These are phyloP conservation scores for Fistularia commersonii DNA, from an alignment of 2,797 vertebrate species.

Conservation along the genomic window DNA sequence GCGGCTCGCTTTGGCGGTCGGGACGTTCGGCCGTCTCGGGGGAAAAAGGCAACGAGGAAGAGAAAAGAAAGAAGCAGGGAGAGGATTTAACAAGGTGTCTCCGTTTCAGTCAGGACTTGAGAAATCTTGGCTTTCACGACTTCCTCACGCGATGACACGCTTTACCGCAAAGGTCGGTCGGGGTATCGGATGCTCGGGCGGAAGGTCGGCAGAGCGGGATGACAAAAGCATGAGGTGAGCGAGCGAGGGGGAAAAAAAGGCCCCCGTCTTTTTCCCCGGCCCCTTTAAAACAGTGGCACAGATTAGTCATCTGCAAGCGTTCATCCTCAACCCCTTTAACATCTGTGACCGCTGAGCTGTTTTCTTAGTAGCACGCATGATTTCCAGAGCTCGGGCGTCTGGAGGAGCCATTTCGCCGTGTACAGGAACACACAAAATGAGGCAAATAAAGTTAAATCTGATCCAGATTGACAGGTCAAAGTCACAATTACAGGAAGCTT, in stretches of 20 bases:
- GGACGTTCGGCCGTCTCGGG: conserved; percentile 22
- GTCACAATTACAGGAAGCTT: conserved; percentile 22
- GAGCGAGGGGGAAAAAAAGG: conserved; percentile 36
- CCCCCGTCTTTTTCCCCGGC: conserved; percentile 7
- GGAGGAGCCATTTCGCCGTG: conserved; percentile 51
- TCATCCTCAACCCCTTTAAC: conserved; percentile 62
- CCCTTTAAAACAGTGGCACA: conserved; percentile 46
- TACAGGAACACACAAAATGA: conserved; percentile 50
- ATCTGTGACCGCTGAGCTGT: conserved; percentile 56
- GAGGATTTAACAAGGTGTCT: conserved; percentile 4
- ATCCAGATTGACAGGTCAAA: conserved; percentile 47
- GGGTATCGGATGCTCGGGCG: conserved; percentile 7
- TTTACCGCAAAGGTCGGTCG: conserved; percentile 13
- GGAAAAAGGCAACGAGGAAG: conserved; percentile 12
- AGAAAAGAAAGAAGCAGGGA: conserved; percentile 5
- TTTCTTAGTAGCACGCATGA: conserved; percentile 42
- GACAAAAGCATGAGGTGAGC: conserved; percentile 24
- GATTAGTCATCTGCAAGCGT: conserved; percentile 58
- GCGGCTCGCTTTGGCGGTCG: conserved; percentile 42
- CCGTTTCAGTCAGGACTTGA: conserved; percentile 4
- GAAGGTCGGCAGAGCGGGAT: conserved; percentile 18
- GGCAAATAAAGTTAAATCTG: conserved; percentile 51
- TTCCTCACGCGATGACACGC: conserved; percentile 1
- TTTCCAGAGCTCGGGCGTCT: conserved; percentile 53
- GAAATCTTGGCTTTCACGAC: neutral